phyloP scores from a whole-genome alignment of 53 echinoderm and acorn worm species.

The Crossaster papposus region DNA sequence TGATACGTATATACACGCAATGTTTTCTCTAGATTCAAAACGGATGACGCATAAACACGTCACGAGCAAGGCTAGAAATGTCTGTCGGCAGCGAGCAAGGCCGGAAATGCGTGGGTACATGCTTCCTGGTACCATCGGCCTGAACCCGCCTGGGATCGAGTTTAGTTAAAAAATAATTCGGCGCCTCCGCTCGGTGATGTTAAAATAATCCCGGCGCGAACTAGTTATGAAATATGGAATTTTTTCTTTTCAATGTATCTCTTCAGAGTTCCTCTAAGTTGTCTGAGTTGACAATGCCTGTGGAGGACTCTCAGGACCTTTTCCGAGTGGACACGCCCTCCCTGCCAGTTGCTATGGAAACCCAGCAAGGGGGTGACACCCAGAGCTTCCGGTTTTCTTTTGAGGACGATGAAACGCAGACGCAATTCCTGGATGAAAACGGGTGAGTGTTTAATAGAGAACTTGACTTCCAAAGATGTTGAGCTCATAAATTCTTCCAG shows the following conservation, averaged over 20 bases:
- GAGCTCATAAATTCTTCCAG: conserved; percentile 11
- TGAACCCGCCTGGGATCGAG: no score
- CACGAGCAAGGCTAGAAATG: no score
- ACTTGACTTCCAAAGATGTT: conserved; percentile 5
- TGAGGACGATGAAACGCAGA: conserved; percentile 91
- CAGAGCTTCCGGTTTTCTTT: conserved; percentile 96
- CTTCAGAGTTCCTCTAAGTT: conserved; percentile 64
- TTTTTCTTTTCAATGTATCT: neutral
- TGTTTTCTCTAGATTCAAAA: no score
- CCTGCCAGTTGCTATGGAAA: conserved; percentile 62
- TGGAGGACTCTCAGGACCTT: conserved; percentile 94
- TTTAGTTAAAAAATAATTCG: no score
- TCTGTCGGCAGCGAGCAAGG: no score
- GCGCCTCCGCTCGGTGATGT: no score
- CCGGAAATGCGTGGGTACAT: no score
- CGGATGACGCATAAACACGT: no score
- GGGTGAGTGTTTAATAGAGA: conserved; percentile 66
- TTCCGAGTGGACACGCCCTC: conserved; percentile 83
- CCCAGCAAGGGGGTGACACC: conserved; percentile 72
- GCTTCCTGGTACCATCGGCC: no score
- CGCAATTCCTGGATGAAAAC: conserved; percentile 95
- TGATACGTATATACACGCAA: no score
- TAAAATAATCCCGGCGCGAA: no score
- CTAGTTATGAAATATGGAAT: no score
- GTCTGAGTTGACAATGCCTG: conserved; percentile 78